Base-by-base conservation (phyloP, 2,888 invertebrate species). In the Tachina grossa region DNA sequence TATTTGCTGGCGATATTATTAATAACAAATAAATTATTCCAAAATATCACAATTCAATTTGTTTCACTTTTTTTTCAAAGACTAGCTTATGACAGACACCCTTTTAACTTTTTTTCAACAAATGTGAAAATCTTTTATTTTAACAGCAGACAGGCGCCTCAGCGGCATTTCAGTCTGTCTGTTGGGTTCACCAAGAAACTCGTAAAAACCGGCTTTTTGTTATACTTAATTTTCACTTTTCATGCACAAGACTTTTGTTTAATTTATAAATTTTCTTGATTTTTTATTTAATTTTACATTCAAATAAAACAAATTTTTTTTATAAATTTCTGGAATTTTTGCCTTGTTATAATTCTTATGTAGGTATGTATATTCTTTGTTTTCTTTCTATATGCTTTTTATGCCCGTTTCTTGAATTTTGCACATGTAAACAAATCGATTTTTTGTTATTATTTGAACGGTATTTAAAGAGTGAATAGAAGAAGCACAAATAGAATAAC, bases 381-480 rank as follows among this genome's bases (percentile, higher is more conserved):
- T 55, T 49, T 53, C 41, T 79, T 78, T 51, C 31, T 63, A 39
- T 65, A 5, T 31, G 45, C 72, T 39, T 63, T 51, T 31, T 14
- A 13, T 57, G 41, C 61, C 31, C 51, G 55, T 49, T 71, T 55
- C 82, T 83, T 72, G 39, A 45, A 72, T 31, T 76, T 69, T 81
- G 83, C 76, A 77, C 81, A 85, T 85, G 87, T 87, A 87, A 87
- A 87, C 85, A 87, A 87, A 85, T 87, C 87, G 87, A 85, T 87
- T 87, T 83, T 87, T 84, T 87, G 71, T 83, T 85, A 69, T 85
- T 74, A 68, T 66, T 82, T 49, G 71, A 77, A 66, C 69, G 71
- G 65, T 71, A 49, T 71, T 68, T 19, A 31, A 39, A 16, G 22
- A 76, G 43, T 5, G n/a, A 53, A 72, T n/a, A 66, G 51, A 16